phyloP scores from a whole-genome alignment of 2,888 invertebrate genomes.

The Augochlorella aurata region DNA sequence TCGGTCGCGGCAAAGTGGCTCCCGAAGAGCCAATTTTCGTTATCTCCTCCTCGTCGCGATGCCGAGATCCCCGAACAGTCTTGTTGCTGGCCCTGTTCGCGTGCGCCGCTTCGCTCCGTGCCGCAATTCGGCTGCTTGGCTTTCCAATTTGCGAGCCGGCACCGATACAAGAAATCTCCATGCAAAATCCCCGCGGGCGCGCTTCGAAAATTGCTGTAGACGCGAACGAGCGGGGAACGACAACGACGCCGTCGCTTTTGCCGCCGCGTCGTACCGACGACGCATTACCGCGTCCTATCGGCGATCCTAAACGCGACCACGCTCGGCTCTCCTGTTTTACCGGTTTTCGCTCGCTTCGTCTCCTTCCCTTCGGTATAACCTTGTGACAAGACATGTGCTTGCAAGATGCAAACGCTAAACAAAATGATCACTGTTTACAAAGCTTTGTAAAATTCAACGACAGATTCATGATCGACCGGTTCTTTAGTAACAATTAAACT shows the following conservation, averaged over 20 bases:
- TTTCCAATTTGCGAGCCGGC: constrained; percentile 68
- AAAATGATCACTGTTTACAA: no score
- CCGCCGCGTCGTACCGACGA: constrained; percentile 2
- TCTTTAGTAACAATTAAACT: no score
- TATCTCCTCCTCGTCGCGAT: constrained; percentile 15
- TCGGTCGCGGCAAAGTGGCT: background rate
- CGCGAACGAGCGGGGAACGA: constrained; percentile 39
- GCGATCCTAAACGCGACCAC: constrained; percentile 23
- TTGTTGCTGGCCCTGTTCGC: background rate
- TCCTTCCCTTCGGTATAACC: background rate
- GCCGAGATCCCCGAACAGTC: background rate
- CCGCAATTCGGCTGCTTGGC: constrained; percentile 59
- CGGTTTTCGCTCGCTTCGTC: no score
- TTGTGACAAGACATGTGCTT: no score
- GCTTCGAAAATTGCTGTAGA: constrained; percentile 41
- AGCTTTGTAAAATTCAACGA: no score
- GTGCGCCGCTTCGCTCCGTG: background rate
- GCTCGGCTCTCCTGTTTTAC: background rate
- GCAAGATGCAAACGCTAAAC: no score
- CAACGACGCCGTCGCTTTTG: constrained; percentile 9
- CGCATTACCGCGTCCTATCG: constrained; percentile 6
- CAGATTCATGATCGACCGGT: no score
- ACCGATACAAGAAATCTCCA: constrained; percentile 29
- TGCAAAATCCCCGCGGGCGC: constrained; percentile 14
- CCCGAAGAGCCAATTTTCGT: constrained; percentile 28